Evolutionary conservation across 2,888 invertebrate species (phyloP), one percentile per base, ranked within the genome.

Genomic region (Dromius quadrimaculatus): DNA sequence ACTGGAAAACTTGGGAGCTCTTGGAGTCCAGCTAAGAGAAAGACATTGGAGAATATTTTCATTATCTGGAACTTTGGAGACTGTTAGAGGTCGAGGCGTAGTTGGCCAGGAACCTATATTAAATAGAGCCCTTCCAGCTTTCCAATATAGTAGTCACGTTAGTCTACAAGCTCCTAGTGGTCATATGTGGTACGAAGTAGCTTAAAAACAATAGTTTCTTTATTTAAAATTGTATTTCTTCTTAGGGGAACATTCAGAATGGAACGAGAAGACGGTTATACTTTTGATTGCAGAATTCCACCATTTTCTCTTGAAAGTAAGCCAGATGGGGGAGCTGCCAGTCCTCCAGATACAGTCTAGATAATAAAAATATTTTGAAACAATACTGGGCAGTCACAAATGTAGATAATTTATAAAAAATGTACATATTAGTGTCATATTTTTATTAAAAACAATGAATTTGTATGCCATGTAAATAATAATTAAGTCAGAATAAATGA

Each of bases 31-130:
- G 81, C 84, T 99, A 50, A 88, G 98, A 71, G 97, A 98, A 84
- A 86, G 98, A n/a, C 97, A 98, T 83, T 98, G 98, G 98, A 88
- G 97, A 76, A 98, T 98, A 81, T 98, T 98, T 83, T 96, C 96
- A 34, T 85, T 98, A 72, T 93, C 93, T 62, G 94, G 95, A 64
- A 97, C 97, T 9, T 84, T 98, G 77, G 97, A 98, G 85, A 97
- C 97, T 0, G 94, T 94, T 1, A 87, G 97, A 75, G 98, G 97
- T 0, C 87, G 97, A 77, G 98, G 96, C 41, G 97, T 98, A 59
- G 97, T 98, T n/a, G 98, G 98, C 0, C 96, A 98, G 86, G 98
- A 98, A 84, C 98, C 98, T 41, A 89, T 95, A 73, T 85, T 98
- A 71, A 95, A 95, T 45, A 89, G 91, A 72, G 87, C 89, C 72